Conservation (phyloP, 37 sponge, comb jelly and placozoan species). For the Haliclona indistincta region DNA sequence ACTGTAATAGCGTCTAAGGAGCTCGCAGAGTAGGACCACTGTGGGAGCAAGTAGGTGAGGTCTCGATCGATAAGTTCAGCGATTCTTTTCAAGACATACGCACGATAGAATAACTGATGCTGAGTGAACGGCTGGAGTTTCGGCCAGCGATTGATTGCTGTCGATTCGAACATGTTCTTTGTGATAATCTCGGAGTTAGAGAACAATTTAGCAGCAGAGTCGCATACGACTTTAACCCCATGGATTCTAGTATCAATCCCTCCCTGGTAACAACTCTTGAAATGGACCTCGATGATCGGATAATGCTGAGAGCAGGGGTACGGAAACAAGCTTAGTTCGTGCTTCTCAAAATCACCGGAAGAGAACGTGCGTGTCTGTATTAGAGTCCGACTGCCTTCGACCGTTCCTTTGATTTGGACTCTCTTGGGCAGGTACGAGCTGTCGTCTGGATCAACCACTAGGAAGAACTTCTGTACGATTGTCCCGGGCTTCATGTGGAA, state of each 20-base stretch:
- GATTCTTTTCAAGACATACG: conserved; percentile 54
- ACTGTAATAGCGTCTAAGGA: conserved; percentile 12
- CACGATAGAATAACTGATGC: conserved; percentile 54
- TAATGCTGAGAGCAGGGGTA: conserved; percentile 41
- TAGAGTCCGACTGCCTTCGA: neutral
- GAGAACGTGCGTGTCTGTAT: conserved; percentile 30
- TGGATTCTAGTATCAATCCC: conserved; percentile 81
- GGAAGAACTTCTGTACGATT: conserved; percentile 58
- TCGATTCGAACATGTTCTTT: conserved; percentile 48
- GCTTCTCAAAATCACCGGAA: conserved; percentile 43
- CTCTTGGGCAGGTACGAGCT: conserved; percentile 70
- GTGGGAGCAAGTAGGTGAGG: conserved; percentile 68
- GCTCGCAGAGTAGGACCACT: conserved; percentile 23
- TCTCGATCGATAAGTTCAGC: conserved; percentile 62
- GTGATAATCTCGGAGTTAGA: conserved; percentile 35
- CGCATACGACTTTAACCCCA: conserved; percentile 40
- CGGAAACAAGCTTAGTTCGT: conserved; percentile 58
- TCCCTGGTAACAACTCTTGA: conserved; percentile 78
- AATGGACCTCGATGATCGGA: conserved; percentile 59
- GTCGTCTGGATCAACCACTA: conserved; percentile 81
- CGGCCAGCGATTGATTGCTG: conserved; percentile 62
- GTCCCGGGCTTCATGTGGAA: conserved; percentile 75
- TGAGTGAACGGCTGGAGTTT: conserved; percentile 65
- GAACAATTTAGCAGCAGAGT: conserved; percentile 18
- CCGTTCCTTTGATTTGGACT: conserved; percentile 57